Evolutionary conservation across 2,888 invertebrate genomes (phyloP), one percentile per base, ranked within the genome.

Genomic region (Hymenopus coronatus): DNA sequence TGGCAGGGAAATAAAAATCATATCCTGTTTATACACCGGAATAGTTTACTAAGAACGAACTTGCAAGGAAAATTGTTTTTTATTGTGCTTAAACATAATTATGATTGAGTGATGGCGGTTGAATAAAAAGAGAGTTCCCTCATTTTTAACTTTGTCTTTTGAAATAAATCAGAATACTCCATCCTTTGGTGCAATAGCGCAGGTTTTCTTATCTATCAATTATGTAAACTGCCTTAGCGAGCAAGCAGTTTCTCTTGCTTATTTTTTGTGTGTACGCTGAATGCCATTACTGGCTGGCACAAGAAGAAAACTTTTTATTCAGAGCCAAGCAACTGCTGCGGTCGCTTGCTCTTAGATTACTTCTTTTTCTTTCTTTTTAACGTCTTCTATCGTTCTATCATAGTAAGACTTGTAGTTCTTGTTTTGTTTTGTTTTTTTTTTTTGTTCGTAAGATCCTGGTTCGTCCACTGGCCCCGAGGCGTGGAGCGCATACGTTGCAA

Each of bases 401-500:
- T 20, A 70, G 54, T 70, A 70, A 70, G 54, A 20, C 54, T 70
- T 70, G 83, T 84, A 14, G 15, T 84, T 40, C 28, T 82, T 83
- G 40, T 83, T 40, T 88, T 82, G 84, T 82, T 82, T 70, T 85
- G 54, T 28, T 8, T 83, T 82, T 27, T 84, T 84, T 83, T 84
- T 84, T 46, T 28, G 83, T 28, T 83, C 27, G 33, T n/a, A 25
- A 89, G 89, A 89, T 89, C 89, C 89, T 89, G 89, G 84, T 89
- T 85, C 89, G 88, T 88, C 84, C 89, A 89, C 81, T 89, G 89
- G 84, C 89, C 89, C 88, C 84, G 33, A 88, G 88, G 89, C 88
- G 82, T 82, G 82, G 20, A 70, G 87, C 87, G 87, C 87, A 82
- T 82, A 85, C 88, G 84, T 88, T 70, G 54, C 54, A 70, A 70